Conservation (phyloP, 1,140 invertebrate species). For the Andricus grossulariae region DNA sequence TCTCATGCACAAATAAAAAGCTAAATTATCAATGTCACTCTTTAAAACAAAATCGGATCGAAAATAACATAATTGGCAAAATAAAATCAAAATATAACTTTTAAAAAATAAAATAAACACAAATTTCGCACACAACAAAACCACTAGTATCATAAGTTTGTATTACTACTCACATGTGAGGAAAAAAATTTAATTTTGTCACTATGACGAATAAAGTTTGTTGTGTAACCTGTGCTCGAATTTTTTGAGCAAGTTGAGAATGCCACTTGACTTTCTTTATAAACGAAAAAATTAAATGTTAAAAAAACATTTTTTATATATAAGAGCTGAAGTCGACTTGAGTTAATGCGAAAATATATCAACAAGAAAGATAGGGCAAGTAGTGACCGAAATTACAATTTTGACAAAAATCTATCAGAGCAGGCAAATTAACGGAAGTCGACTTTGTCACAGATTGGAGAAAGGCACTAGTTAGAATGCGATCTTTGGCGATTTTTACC, state of each 20-base stretch:
- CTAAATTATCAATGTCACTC: not conserved
- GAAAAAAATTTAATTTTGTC: constrained; percentile 23
- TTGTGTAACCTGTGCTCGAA: constrained; percentile 14
- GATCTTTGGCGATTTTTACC: not conserved
- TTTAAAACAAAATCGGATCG: not conserved
- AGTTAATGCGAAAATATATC: not conserved
- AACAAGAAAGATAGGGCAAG: too few relatives aligned
- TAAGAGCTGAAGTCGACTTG: not conserved
- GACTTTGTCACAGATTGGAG: not conserved
- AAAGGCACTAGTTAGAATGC: not conserved
- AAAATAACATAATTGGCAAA: not conserved
- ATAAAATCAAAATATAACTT: not conserved
- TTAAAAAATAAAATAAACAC: constrained; percentile 10
- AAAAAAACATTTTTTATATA: constrained; percentile 3
- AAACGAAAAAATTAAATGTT: not conserved
- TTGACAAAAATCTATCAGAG: too few relatives aligned
- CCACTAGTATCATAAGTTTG: constrained; percentile 14
- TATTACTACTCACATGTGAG: constrained; percentile 21
- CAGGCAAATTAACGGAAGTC: constrained; percentile 1
- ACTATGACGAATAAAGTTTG: not conserved
- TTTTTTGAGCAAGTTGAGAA: constrained; percentile 14
- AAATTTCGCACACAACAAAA: constrained; percentile 19
- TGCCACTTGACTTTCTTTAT: constrained; percentile 24
- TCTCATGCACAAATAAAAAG: constrained; percentile 22
- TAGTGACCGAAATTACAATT: too few relatives aligned